Evolutionary conservation across 2,888 invertebrate species (phyloP).

Genomic region (Netelia virgata): DNA sequence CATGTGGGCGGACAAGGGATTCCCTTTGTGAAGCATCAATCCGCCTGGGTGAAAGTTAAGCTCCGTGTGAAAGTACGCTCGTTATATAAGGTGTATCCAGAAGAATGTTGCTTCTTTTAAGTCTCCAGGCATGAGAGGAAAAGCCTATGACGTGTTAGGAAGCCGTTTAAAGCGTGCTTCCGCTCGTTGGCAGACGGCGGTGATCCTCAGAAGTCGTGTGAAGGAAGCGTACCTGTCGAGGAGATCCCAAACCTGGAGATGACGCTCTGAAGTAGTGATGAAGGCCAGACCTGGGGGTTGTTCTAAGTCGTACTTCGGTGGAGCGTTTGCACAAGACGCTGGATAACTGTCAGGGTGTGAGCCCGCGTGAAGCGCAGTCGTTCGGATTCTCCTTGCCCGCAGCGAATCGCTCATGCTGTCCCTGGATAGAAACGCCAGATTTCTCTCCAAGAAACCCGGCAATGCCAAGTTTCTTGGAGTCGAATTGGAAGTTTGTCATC

Average conservation of each 20-base stretch:
- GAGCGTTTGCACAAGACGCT: not conserved
- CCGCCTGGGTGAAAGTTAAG: not conserved
- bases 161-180: not conserved
- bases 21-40: not conserved
- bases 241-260: not conserved
- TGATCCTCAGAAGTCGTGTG: constrained; percentile 15
- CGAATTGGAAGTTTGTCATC: not conserved
- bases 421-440: not conserved
- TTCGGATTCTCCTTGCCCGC: constrained; percentile 57
- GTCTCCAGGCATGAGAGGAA: constrained; percentile 27
- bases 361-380: constrained; percentile 54
- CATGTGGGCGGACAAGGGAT: constrained; percentile 31
- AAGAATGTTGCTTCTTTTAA: constrained; percentile 40
- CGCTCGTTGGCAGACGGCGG: constrained; percentile 16
- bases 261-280: not conserved
- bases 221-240: constrained; percentile 24
- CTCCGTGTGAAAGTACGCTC: constrained; percentile 28
- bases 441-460: too few species aligned
- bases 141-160: not conserved
- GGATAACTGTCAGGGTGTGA: constrained; percentile 19
- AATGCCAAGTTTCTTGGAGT: not conserved
- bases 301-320: not conserved
- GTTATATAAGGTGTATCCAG: constrained; percentile 45
- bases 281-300: constrained; percentile 16
- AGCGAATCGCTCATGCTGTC: not conserved